A percentile compares a stretch with the other conserved stretches of the same genome.
Evolutionary conservation across 2,888 invertebrate genomes (phyloP).

Genomic region (Zeuzera pyrina): DNA sequence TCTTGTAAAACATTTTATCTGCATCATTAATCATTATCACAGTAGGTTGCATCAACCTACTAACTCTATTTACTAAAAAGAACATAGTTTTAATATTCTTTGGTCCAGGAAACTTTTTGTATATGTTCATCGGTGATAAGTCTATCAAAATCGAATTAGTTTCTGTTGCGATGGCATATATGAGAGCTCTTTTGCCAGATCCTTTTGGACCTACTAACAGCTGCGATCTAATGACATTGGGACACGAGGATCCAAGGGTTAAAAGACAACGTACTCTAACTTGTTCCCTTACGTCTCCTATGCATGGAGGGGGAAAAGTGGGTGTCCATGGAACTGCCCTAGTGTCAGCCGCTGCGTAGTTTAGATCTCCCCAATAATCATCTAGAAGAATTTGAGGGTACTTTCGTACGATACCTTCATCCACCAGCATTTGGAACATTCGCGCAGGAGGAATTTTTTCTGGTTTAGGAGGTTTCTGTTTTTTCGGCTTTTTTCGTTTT

Average conservation of each 20-base stretch:
- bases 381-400: constrained; percentile 73
- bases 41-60: constrained; percentile 79
- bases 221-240: constrained; percentile 69
- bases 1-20: constrained; percentile 80
- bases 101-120: constrained; percentile 78
- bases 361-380: constrained; percentile 80
- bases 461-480: constrained; percentile 72
- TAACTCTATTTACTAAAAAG: constrained; percentile 77
- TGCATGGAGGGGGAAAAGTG: constrained; percentile 59
- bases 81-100: constrained; percentile 79
- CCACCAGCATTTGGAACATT: constrained; percentile 81
- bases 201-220: constrained; percentile 80
- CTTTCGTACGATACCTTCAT: constrained; percentile 77
- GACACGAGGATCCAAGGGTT: constrained; percentile 62
- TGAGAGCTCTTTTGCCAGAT: constrained; percentile 80
- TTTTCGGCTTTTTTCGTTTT: constrained; percentile 53
- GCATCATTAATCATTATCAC: constrained; percentile 79
- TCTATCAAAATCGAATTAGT: constrained; percentile 84
- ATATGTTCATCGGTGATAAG: constrained; percentile 78
- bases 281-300: constrained; percentile 75
- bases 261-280: constrained; percentile 75
- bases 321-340: constrained; percentile 54
- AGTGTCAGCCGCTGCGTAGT: constrained; percentile 72
- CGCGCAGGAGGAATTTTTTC: constrained; percentile 74
- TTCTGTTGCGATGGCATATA: constrained; percentile 83